These are phyloP conservation scores for Halyomorpha halys DNA, from an alignment of 1,140 invertebrate genomes.

Conservation along the genomic window DNA sequence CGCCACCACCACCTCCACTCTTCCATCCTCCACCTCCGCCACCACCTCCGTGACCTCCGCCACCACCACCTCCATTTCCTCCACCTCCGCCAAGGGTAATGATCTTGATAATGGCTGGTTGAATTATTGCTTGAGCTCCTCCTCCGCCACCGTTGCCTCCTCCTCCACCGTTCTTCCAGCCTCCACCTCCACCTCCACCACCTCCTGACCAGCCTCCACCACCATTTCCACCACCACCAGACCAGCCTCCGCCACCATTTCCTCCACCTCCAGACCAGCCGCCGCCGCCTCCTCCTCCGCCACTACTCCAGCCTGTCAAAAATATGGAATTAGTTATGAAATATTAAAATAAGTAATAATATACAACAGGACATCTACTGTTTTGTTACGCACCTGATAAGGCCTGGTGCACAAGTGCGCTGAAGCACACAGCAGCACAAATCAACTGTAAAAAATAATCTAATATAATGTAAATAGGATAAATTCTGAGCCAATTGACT, in stretches of 20 bases:
- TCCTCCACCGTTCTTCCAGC: not conserved
- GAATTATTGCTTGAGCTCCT: not conserved
- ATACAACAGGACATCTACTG: no score
- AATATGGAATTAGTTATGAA: no score
- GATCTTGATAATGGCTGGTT: not conserved
- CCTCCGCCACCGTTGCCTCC: constrained; percentile 11
- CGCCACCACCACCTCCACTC: not conserved
- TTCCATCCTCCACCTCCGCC: constrained; percentile 10
- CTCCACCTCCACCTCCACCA: constrained; percentile 6
- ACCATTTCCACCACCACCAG: not conserved
- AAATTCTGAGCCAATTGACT: no score
- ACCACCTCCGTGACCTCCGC: constrained; percentile 9
- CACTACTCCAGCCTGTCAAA: not conserved
- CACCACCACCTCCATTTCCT: constrained; percentile 17
- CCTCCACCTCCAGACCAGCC: constrained; percentile 2
- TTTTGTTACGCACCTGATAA: no score
- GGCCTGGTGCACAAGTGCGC: no score
- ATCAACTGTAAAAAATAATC: no score
- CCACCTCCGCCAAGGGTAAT: not conserved
- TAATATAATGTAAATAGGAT: no score
- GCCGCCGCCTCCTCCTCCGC: not conserved
- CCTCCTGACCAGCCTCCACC: constrained; percentile 12
- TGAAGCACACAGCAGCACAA: no score
- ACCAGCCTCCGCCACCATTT: constrained; percentile 8
- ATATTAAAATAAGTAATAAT: no score